Evolutionary conservation across 2,113 vertebrate species (phyloP).

Genomic region (Pampusana beccarii): DNA sequence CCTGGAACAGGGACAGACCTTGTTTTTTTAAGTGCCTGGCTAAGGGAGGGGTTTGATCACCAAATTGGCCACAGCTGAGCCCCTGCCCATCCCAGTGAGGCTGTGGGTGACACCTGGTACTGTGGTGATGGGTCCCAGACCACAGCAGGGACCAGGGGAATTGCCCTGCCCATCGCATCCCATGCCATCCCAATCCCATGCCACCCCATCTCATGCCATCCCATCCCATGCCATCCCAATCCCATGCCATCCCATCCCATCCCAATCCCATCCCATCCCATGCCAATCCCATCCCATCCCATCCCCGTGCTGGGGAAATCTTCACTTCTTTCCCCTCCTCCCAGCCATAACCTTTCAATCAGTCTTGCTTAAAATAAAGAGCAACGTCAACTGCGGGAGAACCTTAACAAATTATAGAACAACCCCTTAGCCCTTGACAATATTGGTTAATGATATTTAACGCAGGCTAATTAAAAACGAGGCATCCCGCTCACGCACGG

Average conservation of each 20-base stretch:
- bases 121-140: no score
- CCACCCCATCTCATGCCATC: no score
- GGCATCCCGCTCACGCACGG: not conserved
- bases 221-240: no score
- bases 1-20: fast-evolving
- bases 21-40: not conserved
- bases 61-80: not conserved
- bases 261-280: no score
- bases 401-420: not conserved
- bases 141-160: not conserved
- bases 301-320: no score
- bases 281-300: no score
- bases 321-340: not conserved
- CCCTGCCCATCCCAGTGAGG: no score
- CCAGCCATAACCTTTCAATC: not conserved
- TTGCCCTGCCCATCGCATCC: not conserved
- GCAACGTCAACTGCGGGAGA: not conserved
- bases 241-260: no score
- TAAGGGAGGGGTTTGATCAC: fast-evolving
- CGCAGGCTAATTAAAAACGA: not conserved
- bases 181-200: no score
- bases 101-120: no score
- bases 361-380: not conserved
- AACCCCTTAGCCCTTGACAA: not conserved
- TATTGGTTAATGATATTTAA: not conserved